Conservation (phyloP, 1,140 invertebrate species). For the Drosophila saltans region DNA sequence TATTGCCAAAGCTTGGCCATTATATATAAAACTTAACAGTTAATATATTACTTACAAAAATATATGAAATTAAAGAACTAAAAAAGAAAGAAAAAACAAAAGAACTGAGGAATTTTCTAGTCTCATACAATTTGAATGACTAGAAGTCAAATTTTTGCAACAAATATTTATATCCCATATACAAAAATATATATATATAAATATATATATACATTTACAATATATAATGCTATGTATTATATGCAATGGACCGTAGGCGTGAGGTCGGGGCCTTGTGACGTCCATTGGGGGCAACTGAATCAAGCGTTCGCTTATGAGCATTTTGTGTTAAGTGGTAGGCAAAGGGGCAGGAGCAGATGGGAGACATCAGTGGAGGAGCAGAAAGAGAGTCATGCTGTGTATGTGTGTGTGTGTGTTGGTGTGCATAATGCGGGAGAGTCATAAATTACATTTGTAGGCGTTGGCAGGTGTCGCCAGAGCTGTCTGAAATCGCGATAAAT, state of each 20-base stretch:
- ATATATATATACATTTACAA: not conserved
- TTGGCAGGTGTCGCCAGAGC: conserved; percentile 83
- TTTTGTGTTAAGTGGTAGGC: conserved; percentile 65
- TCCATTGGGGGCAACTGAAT: conserved; percentile 22
- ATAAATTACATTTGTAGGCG: conserved; percentile 84
- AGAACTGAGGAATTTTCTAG: not conserved
- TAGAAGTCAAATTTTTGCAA: conserved; percentile 65
- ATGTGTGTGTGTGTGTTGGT: conserved; percentile 52
- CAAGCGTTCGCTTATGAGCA: conserved; percentile 66
- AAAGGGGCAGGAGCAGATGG: conserved; percentile 2
- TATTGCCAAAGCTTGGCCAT: too few species aligned
- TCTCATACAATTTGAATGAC: conserved; percentile 53
- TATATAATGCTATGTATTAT: conserved; percentile 53
- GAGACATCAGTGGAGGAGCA: conserved; percentile 16
- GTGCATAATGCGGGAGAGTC: conserved; percentile 80
- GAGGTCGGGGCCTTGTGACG: conserved; percentile 26
- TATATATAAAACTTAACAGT: too few species aligned
- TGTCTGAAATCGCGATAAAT: conserved; percentile 84
- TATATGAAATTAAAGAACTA: too few species aligned
- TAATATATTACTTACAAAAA: too few species aligned
- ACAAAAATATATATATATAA: not conserved
- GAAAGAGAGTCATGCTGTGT: conserved; percentile 42
- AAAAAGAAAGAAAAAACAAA: not conserved
- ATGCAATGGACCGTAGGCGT: conserved; percentile 53
- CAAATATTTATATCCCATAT: conserved; percentile 36